Evolutionary conservation across 2,113 vertebrate species (phyloP).

Genomic region (Chinchilla lanigera): DNA sequence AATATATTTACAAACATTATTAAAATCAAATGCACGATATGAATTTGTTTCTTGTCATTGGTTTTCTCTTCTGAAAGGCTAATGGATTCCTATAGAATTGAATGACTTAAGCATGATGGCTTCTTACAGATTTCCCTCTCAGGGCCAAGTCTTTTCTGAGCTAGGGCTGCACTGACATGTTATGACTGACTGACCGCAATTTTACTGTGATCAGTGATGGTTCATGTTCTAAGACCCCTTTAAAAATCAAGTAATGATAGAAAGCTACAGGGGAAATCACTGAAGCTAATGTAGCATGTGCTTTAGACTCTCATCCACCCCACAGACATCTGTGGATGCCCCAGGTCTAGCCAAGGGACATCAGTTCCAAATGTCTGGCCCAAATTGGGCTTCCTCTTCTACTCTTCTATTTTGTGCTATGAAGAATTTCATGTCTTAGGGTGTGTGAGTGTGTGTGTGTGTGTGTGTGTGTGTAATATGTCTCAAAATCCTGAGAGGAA

Average conservation of each 20-base stretch:
- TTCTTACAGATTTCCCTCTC: background rate
- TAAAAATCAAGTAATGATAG: background rate
- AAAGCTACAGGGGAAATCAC: background rate
- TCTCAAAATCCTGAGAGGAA: background rate
- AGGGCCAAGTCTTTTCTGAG: background rate
- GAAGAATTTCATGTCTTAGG: background rate
- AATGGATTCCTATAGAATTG: background rate
- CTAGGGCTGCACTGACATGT: fast-evolving
- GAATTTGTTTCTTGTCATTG: background rate
- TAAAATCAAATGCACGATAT: background rate
- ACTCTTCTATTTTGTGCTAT: background rate
- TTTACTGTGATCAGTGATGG: background rate
- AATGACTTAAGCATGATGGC: background rate
- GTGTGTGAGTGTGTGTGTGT: background rate
- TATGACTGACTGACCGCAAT: background rate
- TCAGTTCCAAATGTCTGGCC: background rate
- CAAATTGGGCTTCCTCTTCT: background rate
- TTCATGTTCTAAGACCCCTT: conserved; percentile 3
- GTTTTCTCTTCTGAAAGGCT: background rate
- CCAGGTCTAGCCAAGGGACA: background rate
- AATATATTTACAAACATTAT: background rate
- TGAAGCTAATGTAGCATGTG: background rate
- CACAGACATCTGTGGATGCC: background rate
- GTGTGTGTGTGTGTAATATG: background rate
- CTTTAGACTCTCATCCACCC: background rate